Conservation (phyloP, 1,140 invertebrate genomes). For the Macrosteles quadrilineatus region DNA sequence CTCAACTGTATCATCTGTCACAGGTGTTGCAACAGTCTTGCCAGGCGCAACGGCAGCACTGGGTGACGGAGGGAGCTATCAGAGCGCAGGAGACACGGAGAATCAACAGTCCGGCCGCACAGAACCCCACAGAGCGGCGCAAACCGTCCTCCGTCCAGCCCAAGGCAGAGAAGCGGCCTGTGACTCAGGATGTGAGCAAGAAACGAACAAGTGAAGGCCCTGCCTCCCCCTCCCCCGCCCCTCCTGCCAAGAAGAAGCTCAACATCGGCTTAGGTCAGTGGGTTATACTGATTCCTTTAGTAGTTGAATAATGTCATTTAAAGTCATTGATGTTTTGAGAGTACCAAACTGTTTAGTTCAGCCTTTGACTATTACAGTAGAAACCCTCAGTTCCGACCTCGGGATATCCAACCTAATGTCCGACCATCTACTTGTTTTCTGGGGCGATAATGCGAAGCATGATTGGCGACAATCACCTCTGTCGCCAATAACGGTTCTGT, state of each 20-base stretch:
- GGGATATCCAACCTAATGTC: no score
- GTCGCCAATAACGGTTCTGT: no score
- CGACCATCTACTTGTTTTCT: no score
- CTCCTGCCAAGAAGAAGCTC: constrained; percentile 3
- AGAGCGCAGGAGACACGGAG: constrained; percentile 19
- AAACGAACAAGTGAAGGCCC: constrained; percentile 18
- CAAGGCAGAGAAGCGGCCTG: constrained; percentile 23
- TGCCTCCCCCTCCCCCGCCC: not conserved
- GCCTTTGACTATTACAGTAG: no score
- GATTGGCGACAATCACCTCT: no score
- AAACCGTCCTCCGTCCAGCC: constrained; percentile 24
- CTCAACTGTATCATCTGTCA: no score
- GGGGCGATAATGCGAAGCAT: no score
- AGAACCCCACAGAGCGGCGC: constrained; percentile 33
- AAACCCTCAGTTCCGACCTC: no score
- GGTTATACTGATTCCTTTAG: no score
- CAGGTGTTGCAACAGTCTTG: constrained; percentile 41
- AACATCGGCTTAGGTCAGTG: not conserved
- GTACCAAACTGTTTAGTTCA: no score
- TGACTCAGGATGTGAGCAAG: constrained; percentile 17
- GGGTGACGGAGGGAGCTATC: constrained; percentile 37
- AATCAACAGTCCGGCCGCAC: constrained; percentile 21
- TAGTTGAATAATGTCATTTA: no score
- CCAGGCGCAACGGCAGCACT: constrained; percentile 40
- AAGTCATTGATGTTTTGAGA: no score